These are phyloP conservation scores for Ondatra zibethicus DNA, from an alignment of 2,113 vertebrate species.

Conservation along the genomic window DNA sequence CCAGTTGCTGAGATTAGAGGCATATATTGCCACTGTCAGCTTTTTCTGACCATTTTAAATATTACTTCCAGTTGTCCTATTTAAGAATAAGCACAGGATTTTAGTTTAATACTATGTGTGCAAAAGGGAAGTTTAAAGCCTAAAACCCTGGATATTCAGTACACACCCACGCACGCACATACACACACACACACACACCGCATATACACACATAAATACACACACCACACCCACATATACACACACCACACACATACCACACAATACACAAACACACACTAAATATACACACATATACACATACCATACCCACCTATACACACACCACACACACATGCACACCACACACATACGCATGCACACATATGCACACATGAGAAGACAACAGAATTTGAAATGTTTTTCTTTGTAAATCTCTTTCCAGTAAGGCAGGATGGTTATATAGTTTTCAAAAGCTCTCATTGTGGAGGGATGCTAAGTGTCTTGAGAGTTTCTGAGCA, in stretches of 20 bases:
- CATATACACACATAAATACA: neutral
- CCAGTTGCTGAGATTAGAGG: neutral
- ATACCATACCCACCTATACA: neutral
- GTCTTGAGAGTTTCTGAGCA: neutral
- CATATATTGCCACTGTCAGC: neutral
- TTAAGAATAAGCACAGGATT: neutral
- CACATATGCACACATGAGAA: neutral
- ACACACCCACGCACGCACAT: neutral
- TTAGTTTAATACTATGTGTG: neutral
- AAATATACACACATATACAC: neutral
- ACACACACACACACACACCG: too few relatives aligned
- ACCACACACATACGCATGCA: neutral
- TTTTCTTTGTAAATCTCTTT: constrained; percentile 16
- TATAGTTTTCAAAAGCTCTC: neutral
- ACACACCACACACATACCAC: neutral
- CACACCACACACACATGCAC: neutral
- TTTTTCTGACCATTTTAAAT: constrained; percentile 27
- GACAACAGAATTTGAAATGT: neutral
- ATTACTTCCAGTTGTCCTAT: neutral
- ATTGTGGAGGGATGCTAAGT: neutral
- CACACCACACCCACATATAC: neutral
- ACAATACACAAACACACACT: neutral
- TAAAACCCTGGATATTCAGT: neutral
- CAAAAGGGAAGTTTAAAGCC: neutral
- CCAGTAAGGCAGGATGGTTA: neutral